A percentile compares a stretch with the other conserved stretches of the same genome.
Conservation (phyloP, 23 tunicate species). For the Botrylloides violaceus region DNA sequence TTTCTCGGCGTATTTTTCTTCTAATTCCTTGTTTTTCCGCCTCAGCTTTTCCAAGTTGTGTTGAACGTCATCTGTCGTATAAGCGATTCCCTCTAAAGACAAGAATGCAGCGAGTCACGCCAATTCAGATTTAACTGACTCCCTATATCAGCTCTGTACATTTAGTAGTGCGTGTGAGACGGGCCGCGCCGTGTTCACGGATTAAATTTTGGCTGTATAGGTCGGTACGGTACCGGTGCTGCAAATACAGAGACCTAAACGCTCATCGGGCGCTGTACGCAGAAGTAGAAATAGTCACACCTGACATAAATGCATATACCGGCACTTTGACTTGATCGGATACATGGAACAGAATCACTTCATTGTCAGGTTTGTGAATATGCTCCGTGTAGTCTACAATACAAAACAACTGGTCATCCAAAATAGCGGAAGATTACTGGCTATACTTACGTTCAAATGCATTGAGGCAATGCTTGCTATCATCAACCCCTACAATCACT, state of each 20-base stretch:
- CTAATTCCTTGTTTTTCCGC: slow-evolving; percentile 9
- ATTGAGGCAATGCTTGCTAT: slow-evolving; percentile 6
- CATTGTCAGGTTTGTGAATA: slow-evolving; percentile 29
- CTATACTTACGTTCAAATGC: slow-evolving; percentile 42
- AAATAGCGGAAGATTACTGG: too few species aligned
- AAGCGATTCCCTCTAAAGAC: slow-evolving; percentile 11
- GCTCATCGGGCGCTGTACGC: too few species aligned
- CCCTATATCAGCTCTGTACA: too few species aligned
- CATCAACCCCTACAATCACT: slow-evolving; percentile 30
- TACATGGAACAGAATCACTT: slow-evolving; percentile 23
- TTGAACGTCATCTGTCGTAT: background rate
- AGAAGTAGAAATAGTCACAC: too few species aligned
- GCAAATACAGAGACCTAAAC: too few species aligned
- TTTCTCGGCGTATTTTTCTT: slow-evolving; percentile 2
- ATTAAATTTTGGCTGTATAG: too few species aligned
- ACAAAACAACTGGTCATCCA: too few species aligned
- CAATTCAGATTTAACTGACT: too few species aligned
- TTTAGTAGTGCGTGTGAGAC: too few species aligned
- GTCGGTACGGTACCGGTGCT: too few species aligned
- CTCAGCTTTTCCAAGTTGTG: background rate
- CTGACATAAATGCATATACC: slow-evolving; percentile 19
- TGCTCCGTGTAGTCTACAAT: slow-evolving; percentile 26
- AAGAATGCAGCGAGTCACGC: too few species aligned
- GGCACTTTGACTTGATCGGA: slow-evolving; percentile 41
- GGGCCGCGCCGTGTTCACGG: too few species aligned